A percentile compares a stretch with the other conserved stretches of the same genome.
Evolutionary conservation across 2,113 vertebrate genomes (phyloP).

Genomic region (Mixornis gularis): DNA sequence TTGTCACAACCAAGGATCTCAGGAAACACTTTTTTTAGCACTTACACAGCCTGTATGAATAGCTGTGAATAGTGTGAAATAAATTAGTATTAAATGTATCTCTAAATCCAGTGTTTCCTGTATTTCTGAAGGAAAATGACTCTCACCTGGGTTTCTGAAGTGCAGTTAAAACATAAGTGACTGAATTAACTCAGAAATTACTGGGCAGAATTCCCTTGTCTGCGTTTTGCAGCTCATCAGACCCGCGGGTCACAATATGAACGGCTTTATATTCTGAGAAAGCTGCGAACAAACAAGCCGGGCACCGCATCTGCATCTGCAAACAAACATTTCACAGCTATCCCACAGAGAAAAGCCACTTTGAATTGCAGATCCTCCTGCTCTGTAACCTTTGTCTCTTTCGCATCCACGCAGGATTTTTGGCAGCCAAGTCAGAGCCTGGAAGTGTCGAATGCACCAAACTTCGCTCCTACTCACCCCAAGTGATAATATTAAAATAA

Average conservation of each 20-base stretch:
- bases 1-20: background rate
- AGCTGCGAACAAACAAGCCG: constrained; percentile 37
- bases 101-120: background rate
- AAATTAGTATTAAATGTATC: background rate
- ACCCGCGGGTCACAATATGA: background rate
- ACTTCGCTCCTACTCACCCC: background rate
- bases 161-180: background rate
- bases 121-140: background rate
- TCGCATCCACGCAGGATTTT: background rate
- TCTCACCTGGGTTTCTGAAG: background rate
- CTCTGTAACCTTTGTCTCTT: background rate
- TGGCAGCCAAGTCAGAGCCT: background rate
- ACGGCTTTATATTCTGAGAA: background rate
- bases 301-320: background rate
- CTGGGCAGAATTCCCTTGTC: background rate
- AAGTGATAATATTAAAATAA: constrained; percentile 6
- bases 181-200: background rate
- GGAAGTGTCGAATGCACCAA: background rate
- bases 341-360: background rate
- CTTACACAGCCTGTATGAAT: background rate
- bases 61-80: background rate
- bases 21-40: background rate
- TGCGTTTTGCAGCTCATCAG: constrained; percentile 1
- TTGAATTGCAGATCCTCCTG: background rate
- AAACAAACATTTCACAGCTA: constrained; percentile 12